Percentiles rank a stretch among this genome's conserved stretches.
Conservation (phyloP, 2,888 invertebrate genomes). For the Ormyrus pomaceus region DNA sequence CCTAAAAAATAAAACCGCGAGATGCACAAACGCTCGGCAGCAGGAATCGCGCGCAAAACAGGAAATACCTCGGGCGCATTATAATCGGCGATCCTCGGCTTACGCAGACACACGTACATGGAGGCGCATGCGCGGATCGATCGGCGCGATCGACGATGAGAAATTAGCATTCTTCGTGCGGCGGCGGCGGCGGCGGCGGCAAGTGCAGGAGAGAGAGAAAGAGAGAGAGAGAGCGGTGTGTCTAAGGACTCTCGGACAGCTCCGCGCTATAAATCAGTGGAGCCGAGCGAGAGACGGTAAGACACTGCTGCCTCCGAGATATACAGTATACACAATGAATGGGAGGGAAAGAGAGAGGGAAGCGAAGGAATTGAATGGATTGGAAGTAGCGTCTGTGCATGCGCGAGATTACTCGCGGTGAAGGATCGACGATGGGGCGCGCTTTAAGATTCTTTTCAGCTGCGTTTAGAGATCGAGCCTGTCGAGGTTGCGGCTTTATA, state of each 20-base stretch:
- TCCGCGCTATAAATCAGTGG: neutral
- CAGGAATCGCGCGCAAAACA: constrained; percentile 36
- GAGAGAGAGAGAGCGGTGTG: constrained; percentile 5
- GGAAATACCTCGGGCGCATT: constrained; percentile 53
- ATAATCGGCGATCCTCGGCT: constrained; percentile 35
- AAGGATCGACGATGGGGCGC: too few species aligned
- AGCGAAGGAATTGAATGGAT: constrained; percentile 22
- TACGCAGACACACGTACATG: neutral
- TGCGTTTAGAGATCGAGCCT: too few species aligned
- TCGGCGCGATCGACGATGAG: constrained; percentile 41
- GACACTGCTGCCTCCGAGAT: neutral
- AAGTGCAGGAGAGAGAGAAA: neutral
- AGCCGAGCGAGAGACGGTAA: neutral
- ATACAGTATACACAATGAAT: constrained; percentile 15
- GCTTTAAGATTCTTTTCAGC: too few species aligned
- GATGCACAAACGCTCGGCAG: too few species aligned
- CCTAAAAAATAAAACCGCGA: neutral
- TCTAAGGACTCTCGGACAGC: too few species aligned
- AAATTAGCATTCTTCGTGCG: constrained; percentile 50
- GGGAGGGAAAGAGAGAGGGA: neutral
- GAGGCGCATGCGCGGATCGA: constrained; percentile 18
- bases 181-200: constrained; percentile 12
- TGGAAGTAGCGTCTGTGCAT: constrained; percentile 19
- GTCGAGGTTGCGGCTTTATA: too few species aligned
- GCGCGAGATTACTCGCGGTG: neutral